Percentiles rank a stretch among this genome's conserved stretches.
These are phyloP conservation scores for Oenanthe oenanthe DNA, from an alignment of 2,113 vertebrate genomes.

Conservation along the genomic window DNA sequence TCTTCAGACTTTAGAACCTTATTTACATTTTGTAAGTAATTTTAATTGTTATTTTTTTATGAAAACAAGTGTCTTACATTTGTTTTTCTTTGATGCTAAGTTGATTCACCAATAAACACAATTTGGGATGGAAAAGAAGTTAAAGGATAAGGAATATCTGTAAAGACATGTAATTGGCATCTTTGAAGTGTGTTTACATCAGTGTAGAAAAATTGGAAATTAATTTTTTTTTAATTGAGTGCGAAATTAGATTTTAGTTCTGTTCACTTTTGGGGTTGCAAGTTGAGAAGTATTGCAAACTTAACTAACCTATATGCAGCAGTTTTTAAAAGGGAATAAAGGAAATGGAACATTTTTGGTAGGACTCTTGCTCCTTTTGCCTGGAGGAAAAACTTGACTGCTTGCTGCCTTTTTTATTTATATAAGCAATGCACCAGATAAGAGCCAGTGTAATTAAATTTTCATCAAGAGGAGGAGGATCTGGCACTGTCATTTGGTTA, in stretches of 20 bases:
- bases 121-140: neutral
- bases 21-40: neutral
- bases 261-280: neutral
- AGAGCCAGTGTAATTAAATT: neutral
- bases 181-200: slow-evolving; percentile 43
- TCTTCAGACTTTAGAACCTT: neutral
- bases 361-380: neutral
- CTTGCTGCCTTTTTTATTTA: neutral
- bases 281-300: neutral
- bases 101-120: neutral
- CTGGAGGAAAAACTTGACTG: neutral
- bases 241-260: slow-evolving; percentile 46
- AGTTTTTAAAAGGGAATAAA: neutral
- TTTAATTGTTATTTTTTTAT: neutral
- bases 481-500: neutral
- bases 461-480: neutral
- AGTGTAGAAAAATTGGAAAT: neutral
- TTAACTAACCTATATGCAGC: neutral
- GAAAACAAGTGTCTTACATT: neutral
- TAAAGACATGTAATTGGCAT: neutral
- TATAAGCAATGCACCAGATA: neutral
- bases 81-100: neutral
- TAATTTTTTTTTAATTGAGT: neutral
- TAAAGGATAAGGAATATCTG: neutral
- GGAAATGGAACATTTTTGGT: neutral